Evolutionary conservation across 1,140 invertebrate species (phyloP), one percentile per base, ranked within the genome.

Genomic region (Drosophila navojoa): DNA sequence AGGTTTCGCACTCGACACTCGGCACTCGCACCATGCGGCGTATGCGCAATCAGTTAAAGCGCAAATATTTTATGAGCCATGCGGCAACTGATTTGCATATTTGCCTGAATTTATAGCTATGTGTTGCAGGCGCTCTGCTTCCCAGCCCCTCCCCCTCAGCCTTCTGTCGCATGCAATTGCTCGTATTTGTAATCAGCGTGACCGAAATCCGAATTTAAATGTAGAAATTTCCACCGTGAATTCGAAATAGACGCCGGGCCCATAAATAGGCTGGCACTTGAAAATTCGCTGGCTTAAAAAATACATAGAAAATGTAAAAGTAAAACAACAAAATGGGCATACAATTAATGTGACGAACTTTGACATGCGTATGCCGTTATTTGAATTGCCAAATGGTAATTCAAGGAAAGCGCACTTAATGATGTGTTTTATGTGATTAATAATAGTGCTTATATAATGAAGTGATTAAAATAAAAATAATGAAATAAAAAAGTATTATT

Each of bases 11-110:
- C 47, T 60, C 60, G 44, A 16, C 61, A 49, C 61, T 52, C 38
- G 72, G 27, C 61, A 49, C 61, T 52, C 38, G 72, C 38, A 66
- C 47, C 72, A 75, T 53, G 57, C 67, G 71, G 45, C 76, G 76
- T 75, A 76, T 78, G 62, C 76, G 76, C 76, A 78, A 78, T 78
- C 76, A 75, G 76, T 75, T 78, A 71, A 78, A 75, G 68, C 67
- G 76, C 67, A 78, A 78, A 78, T 78, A 78, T 75, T 78, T 78
- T 78, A 78, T 78, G 76, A 78, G 76, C 55, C 76, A 76, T 78
- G 76, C 72, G 71, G 72, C 76, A 77, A 62, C 72, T 75, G 76
- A 75, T 78, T 78, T 78, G 76, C 72, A 78, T 78, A 78, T 75
- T 75, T 78, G 55, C 73, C 40, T 10, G 32, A 71, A 75, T 75